These are phyloP conservation scores for Cacatua alba DNA, from an alignment of 2,113 vertebrate species.

Conservation along the genomic window DNA sequence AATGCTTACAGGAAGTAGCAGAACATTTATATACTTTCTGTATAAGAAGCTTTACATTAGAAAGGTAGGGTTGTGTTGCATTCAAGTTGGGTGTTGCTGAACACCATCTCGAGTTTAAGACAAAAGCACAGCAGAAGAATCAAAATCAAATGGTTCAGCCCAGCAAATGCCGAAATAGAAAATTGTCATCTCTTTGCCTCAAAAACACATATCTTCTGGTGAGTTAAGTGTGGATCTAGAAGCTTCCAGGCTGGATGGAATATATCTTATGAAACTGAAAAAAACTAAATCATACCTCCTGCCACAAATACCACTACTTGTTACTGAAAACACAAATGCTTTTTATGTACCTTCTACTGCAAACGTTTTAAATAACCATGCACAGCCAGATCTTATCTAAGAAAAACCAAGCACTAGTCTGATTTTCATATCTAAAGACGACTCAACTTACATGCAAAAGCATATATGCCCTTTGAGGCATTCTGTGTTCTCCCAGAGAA, in stretches of 20 bases:
- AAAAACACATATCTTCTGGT: neutral
- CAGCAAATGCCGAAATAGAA: neutral
- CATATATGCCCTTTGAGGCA: constrained; percentile 91
- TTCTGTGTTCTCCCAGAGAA: constrained; percentile 88
- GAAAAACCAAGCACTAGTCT: neutral
- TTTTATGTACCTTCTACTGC: neutral
- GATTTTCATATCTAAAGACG: neutral
- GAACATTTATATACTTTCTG: neutral
- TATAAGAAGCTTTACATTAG: neutral
- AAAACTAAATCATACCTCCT: neutral
- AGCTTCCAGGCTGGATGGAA: neutral
- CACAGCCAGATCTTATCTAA: neutral
- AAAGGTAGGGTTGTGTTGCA: neutral
- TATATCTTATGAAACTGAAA: neutral
- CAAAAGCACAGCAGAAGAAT: neutral
- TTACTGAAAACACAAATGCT: neutral
- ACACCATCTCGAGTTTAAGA: neutral
- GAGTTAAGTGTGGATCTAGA: neutral
- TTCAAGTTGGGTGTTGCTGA: neutral
- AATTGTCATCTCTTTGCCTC: neutral
- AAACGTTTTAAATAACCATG: neutral
- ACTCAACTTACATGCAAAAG: constrained; percentile 86
- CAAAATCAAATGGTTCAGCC: neutral
- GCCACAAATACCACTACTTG: neutral
- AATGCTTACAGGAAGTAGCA: neutral